Conservation (phyloP, 2,797 vertebrate genomes). For the Zalophus californianus region DNA sequence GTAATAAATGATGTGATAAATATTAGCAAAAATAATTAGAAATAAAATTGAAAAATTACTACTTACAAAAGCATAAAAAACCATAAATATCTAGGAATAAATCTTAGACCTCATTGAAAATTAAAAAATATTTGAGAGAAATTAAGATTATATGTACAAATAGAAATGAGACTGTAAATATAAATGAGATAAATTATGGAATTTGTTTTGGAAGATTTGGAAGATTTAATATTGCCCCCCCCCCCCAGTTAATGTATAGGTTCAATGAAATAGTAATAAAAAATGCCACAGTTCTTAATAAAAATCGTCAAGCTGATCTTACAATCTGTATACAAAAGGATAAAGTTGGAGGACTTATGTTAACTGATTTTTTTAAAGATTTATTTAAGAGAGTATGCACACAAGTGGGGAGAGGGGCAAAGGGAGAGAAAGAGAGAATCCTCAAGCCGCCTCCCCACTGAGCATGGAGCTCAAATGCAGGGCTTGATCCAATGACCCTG, state of each 20-base stretch:
- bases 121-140: not conserved
- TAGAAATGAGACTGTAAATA: not conserved
- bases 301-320: not conserved
- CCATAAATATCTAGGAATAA: not conserved
- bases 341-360: not conserved
- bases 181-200: not conserved
- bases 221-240: not conserved
- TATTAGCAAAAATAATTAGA: not conserved
- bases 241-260: not conserved
- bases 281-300: not conserved
- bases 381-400: not conserved
- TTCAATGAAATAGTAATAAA: not conserved
- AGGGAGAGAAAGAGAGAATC: not conserved
- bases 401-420: not conserved
- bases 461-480: not conserved
- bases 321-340: not conserved
- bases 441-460: not conserved
- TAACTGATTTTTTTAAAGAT: not conserved
- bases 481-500: not conserved
- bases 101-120: not conserved
- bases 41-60: not conserved
- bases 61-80: not conserved
- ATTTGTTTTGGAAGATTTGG: not conserved
- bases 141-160: not conserved
- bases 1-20: not conserved